phyloP scores from a whole-genome alignment of 1,140 invertebrate species.

The Drosophila bocqueti region DNA sequence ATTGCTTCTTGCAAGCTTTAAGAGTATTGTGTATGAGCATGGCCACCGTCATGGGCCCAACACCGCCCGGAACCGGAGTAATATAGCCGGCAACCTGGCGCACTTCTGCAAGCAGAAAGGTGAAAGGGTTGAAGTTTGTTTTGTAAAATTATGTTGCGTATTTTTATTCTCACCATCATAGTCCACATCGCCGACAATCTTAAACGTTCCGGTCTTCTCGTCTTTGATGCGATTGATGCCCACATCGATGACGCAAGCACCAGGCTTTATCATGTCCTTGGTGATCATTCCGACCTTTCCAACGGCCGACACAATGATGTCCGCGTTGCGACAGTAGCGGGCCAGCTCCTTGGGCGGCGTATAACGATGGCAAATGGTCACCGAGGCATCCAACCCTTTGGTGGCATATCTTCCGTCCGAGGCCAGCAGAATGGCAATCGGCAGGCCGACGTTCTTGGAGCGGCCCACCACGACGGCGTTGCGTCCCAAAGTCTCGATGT shows the following conservation, averaged over 20 bases:
- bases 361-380: constrained; percentile 94
- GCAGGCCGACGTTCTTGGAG: constrained; percentile 96
- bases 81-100: constrained; percentile 91
- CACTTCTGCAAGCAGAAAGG: constrained; percentile 87
- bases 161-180: constrained; percentile 88
- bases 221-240: constrained; percentile 92
- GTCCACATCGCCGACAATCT: constrained; percentile 95
- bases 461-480: constrained; percentile 95
- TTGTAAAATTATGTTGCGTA: not conserved
- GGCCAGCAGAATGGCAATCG: constrained; percentile 92
- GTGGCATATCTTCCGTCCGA: constrained; percentile 89
- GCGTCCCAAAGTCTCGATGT: constrained; percentile 92
- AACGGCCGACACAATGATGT: constrained; percentile 93
- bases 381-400: constrained; percentile 92
- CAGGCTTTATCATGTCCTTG: constrained; percentile 94
- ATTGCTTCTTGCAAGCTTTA: constrained; percentile 87
- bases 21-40: constrained; percentile 96
- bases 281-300: constrained; percentile 93
- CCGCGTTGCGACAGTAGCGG: constrained; percentile 89
- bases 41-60: constrained; percentile 95
- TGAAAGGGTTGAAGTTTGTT: not conserved
- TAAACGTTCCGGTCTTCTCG: constrained; percentile 88
- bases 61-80: constrained; percentile 94
- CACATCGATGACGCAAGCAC: constrained; percentile 95
- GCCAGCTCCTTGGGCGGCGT: constrained; percentile 92